phyloP scores from a whole-genome alignment of 2,888 invertebrate genomes.

The Melanostoma mellinum region DNA sequence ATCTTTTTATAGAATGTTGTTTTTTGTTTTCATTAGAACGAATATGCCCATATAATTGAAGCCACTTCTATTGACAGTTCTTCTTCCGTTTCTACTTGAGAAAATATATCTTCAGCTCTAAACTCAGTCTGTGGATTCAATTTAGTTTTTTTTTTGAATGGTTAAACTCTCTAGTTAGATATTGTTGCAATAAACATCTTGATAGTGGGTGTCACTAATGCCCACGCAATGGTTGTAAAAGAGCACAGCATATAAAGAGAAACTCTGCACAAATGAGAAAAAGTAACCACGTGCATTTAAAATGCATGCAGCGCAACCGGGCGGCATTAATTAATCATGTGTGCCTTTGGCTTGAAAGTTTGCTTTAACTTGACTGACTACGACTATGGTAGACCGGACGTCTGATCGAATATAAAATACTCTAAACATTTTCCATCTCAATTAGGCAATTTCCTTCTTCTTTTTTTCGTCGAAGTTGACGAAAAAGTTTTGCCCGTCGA shows the following conservation, averaged over 20 bases:
- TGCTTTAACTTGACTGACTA: conserved; percentile 21
- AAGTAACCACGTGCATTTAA: conserved; percentile 45
- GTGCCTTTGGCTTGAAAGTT: conserved; percentile 34
- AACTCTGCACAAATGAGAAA: conserved; percentile 19
- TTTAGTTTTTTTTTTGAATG: conserved; percentile 27
- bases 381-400: conserved; percentile 47
- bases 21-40: not conserved
- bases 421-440: conserved; percentile 5
- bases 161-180: conserved; percentile 31
- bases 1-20: conserved; percentile 14
- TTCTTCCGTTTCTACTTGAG: conserved; percentile 24
- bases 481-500: not conserved
- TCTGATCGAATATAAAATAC: conserved; percentile 46
- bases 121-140: conserved; percentile 9
- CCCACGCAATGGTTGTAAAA: conserved; percentile 32
- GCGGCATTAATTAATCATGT: conserved; percentile 31
- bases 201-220: conserved; percentile 27
- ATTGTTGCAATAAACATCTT: conserved; percentile 23
- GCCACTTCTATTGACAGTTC: conserved; percentile 9
- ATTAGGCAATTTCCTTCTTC: conserved; percentile 44
- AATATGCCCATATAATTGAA: conserved; percentile 20
- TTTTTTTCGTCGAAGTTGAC: not conserved
- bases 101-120: conserved; percentile 10
- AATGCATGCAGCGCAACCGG: conserved; percentile 36
- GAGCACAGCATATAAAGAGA: conserved; percentile 1